phyloP scores from a whole-genome alignment of 2,797 vertebrate species.

The Neomorphus geoffroyi region DNA sequence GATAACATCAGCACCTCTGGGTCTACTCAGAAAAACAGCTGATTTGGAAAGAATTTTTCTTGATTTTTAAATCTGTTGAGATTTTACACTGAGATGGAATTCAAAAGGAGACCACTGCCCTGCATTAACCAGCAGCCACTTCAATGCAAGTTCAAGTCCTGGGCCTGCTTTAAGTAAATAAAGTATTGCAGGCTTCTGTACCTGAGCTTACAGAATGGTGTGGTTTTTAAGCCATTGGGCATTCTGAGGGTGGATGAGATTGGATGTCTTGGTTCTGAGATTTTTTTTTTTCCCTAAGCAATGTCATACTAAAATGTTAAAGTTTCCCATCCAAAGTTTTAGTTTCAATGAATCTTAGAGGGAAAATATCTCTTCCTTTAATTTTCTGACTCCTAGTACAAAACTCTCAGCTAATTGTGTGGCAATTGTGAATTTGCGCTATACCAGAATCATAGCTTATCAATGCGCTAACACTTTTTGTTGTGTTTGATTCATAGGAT shows the following conservation, averaged over 20 bases:
- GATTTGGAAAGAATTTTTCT: not conserved
- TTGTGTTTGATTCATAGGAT: not conserved
- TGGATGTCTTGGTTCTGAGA: not conserved
- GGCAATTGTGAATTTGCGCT: not conserved
- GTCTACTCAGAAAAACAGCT: not conserved
- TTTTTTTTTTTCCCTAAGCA: not conserved
- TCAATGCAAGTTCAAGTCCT: not conserved
- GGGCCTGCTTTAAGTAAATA: not conserved
- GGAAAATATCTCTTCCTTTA: not conserved
- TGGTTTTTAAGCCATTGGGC: not conserved
- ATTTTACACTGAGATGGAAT: not conserved
- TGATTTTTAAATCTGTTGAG: not conserved
- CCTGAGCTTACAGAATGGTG: not conserved
- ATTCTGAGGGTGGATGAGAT: not conserved
- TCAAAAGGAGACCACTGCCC: not conserved
- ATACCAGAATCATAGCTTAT: not conserved
- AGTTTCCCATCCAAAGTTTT: not conserved
- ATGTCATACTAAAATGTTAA: not conserved
- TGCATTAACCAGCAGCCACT: not conserved
- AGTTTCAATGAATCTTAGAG: not conserved
- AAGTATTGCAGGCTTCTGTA: not conserved
- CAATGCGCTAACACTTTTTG: accelerated
- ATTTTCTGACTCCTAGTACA: not conserved
- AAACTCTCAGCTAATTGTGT: not conserved
- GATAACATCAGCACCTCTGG: not conserved